Conservation (phyloP, 2,888 invertebrate species). For the Agrotis ipsilon region DNA sequence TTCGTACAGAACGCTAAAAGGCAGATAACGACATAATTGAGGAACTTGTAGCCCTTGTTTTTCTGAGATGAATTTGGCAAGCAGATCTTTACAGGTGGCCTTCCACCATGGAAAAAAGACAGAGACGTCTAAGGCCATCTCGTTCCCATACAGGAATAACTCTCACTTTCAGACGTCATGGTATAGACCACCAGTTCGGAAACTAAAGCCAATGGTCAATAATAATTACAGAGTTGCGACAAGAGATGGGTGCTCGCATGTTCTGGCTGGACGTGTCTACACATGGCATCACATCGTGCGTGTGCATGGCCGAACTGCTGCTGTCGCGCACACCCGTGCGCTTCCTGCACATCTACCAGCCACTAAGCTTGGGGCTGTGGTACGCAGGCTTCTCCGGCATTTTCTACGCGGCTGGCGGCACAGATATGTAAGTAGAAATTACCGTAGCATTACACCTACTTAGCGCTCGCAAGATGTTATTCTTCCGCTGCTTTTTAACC, state of each 20-base stretch:
- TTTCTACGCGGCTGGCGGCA: conserved; percentile 94
- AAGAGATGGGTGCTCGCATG: conserved; percentile 51
- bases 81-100: background rate
- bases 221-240: conserved; percentile 23
- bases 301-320: conserved; percentile 93
- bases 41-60: too few species aligned
- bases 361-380: conserved; percentile 92
- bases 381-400: conserved; percentile 94
- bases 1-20: background rate
- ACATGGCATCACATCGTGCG: conserved; percentile 93
- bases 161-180: too few species aligned
- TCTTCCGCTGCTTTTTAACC: too few species aligned
- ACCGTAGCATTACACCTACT: background rate
- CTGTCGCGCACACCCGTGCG: conserved; percentile 92
- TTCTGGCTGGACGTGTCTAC: conserved; percentile 84
- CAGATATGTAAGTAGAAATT: conserved; percentile 91
- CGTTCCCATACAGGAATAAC: too few species aligned
- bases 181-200: too few species aligned
- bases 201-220: background rate
- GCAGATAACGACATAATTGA: too few species aligned
- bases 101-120: too few species aligned
- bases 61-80: background rate
- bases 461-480: too few species aligned
- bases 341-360: conserved; percentile 91
- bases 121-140: too few species aligned